phyloP scores from a whole-genome alignment of 2,113 vertebrate genomes.

The Solea solea region DNA sequence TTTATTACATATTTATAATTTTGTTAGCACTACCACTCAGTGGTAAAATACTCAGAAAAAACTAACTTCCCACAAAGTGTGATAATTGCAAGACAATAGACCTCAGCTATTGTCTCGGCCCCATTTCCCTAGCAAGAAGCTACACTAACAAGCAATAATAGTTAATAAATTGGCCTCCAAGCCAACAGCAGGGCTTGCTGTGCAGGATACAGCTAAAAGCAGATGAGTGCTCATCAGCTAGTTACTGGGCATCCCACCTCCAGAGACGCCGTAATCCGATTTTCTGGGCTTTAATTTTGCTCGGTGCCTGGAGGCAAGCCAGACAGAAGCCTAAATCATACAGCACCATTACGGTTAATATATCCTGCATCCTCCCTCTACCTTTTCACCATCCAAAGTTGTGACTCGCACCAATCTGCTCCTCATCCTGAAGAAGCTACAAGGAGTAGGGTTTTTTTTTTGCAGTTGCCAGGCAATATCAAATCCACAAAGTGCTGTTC shows the following conservation, averaged over 20 bases:
- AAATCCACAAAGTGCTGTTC: constrained; percentile 77
- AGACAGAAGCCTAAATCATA: constrained; percentile 74
- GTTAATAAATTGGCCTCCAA: constrained; percentile 90
- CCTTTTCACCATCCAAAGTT: constrained; percentile 6
- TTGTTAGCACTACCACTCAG: constrained; percentile 27
- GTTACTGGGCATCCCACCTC: constrained; percentile 81
- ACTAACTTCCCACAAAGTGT: constrained; percentile 56
- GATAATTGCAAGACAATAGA: constrained; percentile 71
- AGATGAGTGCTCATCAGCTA: constrained; percentile 86
- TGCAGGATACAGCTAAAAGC: constrained; percentile 69
- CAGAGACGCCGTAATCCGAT: constrained; percentile 87
- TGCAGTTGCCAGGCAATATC: constrained; percentile 80
- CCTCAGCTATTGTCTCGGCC: constrained; percentile 55
- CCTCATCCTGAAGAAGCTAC: constrained; percentile 67
- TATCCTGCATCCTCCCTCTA: constrained; percentile 32
- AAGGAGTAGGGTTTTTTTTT: constrained; percentile 58
- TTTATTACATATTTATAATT: constrained; percentile 41
- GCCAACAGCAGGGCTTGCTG: constrained; percentile 78
- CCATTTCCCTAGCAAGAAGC: constrained; percentile 78
- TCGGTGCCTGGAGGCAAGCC: constrained; percentile 79
- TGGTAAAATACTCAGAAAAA: not conserved
- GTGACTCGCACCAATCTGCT: constrained; percentile 28
- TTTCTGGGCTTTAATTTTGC: constrained; percentile 90
- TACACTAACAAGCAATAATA: constrained; percentile 89
- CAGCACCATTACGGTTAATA: constrained; percentile 65